Base-by-base conservation (phyloP, 30 jellyfish, hydroid and myxozoan species). In the Aurelia aurita region DNA sequence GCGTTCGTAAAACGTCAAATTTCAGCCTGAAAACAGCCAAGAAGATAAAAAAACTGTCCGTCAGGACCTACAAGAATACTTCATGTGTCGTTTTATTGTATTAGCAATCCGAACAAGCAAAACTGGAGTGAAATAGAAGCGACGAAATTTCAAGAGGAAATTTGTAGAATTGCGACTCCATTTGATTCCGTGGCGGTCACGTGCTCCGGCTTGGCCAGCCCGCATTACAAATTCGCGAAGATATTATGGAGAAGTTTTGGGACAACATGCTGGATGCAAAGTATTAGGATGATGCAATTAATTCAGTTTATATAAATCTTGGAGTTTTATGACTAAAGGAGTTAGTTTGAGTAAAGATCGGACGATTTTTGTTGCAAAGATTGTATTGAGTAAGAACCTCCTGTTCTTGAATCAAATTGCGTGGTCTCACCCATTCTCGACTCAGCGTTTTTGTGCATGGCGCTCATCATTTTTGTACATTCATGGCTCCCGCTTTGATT, bases 401-500 rank as follows among this genome's bases (percentile, higher is more conserved):
- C 76, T 66, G 85, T 63, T 67, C 45, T 84, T 60, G 81, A 83
- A 70, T 71, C 80, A 51, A 70, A 60, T 83, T 83, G 93, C 93
- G 86, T 83, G 93, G 93, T 83, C 93, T 83, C 93, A 83, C 87
- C 93, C 82, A 68, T 63, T 74, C 61, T 83, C 88, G 88, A 77
- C 79, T 27, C 77, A 61, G 85, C 74, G 82, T 80, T 83, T 69
- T 72, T 87, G 97, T 89, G 97, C 97, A 89, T 89, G 97, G 97
- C 91, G 97, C 92, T 89, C 97, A 77, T 65, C 85, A 74, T 69
- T 72, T 68, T 74, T 45, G 76, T 61, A 87, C 88, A 89, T 89
- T 89, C 97, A 89, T 89, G 97, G 97, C 97, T 89, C 97, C 97
- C 93, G 97, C 97, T 89, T 58, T 89, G 87, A 89, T 89, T 35